These are phyloP conservation scores for Muscicapa adusta DNA, from an alignment of 2,113 vertebrate species.

Conservation along the genomic window DNA sequence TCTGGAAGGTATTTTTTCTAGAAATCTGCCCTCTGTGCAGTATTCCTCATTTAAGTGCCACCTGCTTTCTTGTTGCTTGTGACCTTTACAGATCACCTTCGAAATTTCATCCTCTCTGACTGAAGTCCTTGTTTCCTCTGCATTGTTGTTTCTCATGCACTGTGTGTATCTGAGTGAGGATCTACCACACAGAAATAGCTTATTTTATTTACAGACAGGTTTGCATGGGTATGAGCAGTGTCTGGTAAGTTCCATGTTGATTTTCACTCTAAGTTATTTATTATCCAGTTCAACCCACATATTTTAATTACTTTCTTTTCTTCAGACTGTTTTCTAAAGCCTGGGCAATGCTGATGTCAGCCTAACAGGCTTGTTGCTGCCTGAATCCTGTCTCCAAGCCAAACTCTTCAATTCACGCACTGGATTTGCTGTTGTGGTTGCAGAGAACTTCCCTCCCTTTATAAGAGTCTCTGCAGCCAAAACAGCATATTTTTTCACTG, in stretches of 20 bases:
- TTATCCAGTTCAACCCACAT: neutral
- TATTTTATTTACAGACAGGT: neutral
- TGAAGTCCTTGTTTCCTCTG: neutral
- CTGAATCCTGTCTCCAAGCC: conserved; percentile 25
- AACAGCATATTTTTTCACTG: neutral
- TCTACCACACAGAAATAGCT: neutral
- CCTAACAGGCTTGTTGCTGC: conserved; percentile 15
- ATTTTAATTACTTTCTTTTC: neutral
- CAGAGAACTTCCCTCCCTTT: neutral
- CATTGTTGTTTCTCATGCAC: neutral
- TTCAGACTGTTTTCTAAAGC: neutral
- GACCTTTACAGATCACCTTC: neutral
- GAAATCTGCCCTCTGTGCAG: neutral
- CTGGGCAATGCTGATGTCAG: conserved; percentile 30
- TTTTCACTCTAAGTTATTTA: neutral
- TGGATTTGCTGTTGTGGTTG: conserved; percentile 27
- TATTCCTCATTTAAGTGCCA: neutral
- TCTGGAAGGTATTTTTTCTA: neutral
- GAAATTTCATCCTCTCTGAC: neutral
- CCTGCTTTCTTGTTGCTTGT: neutral
- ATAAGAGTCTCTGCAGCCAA: neutral
- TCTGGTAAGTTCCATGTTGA: neutral
- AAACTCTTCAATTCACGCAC: neutral
- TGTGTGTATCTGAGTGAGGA: neutral
- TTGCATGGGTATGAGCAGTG: neutral